These are phyloP conservation scores for Pardosa pseudoannulata DNA, from an alignment of 2,888 invertebrate species.

Conservation along the genomic window DNA sequence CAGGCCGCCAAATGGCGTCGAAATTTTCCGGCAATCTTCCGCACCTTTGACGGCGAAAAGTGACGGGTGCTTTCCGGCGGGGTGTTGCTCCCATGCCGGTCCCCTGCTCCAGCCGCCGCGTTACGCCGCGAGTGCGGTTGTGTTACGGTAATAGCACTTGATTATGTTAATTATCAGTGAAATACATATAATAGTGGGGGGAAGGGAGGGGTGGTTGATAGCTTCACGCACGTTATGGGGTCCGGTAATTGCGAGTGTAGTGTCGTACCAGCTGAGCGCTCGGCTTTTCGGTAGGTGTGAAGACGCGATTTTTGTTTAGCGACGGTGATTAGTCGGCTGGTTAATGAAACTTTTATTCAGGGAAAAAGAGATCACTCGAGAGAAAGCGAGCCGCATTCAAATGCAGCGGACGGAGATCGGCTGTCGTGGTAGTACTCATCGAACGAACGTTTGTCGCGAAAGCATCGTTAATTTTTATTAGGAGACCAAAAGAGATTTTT, in stretches of 20 bases:
- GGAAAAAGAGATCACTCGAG: background rate
- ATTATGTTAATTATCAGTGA: conserved; percentile 71
- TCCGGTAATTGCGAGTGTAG: background rate
- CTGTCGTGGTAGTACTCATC: too few species aligned
- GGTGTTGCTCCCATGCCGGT: background rate
- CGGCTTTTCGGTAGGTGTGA: too few species aligned
- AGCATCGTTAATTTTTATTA: too few species aligned
- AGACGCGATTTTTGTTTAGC: background rate
- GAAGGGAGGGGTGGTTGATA: background rate
- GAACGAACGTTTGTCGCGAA: too few species aligned
- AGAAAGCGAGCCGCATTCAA: background rate
- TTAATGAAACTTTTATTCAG: background rate
- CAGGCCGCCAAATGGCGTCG: too few species aligned
- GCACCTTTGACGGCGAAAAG: background rate
- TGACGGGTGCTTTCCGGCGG: background rate
- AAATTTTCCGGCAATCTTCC: background rate
- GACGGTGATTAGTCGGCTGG: background rate
- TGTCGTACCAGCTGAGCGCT: too few species aligned
- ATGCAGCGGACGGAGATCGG: background rate
- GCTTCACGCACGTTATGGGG: conserved; percentile 4
- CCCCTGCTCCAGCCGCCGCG: conserved; percentile 21
- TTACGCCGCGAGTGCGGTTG: conserved; percentile 19
- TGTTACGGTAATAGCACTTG: conserved; percentile 60
- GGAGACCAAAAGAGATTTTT: too few species aligned
- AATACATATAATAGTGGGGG: conserved; percentile 57